Evolutionary conservation across 2,797 vertebrate species (phyloP).

Genomic region (Protonibea diacanthus): DNA sequence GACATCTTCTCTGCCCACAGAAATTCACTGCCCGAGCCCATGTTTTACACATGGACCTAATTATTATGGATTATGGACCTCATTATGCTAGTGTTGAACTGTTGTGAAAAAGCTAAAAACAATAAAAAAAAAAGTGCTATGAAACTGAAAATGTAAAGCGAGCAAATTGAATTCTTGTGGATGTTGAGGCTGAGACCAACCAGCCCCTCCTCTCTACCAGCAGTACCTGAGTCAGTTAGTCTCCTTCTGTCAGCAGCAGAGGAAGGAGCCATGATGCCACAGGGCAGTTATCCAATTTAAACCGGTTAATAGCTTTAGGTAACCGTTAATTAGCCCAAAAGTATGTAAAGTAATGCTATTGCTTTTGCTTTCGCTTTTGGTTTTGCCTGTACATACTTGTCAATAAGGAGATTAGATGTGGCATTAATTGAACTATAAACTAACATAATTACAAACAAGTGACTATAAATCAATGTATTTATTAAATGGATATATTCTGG

Average conservation of each 20-base stretch:
- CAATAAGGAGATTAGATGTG: background rate
- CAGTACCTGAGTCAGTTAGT: background rate
- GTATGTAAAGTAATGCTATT: background rate
- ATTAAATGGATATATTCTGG: background rate
- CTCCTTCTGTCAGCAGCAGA: background rate
- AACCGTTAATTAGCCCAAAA: background rate
- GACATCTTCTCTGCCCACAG: background rate
- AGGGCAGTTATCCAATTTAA: background rate
- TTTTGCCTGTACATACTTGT: background rate
- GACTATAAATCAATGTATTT: background rate
- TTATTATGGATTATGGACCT: background rate
- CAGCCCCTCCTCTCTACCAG: background rate
- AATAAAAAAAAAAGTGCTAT: background rate
- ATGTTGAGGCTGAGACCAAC: background rate
- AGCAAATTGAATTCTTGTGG: background rate
- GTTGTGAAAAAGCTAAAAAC: too few relatives aligned
- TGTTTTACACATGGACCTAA: too few relatives aligned
- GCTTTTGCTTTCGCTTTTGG: too few relatives aligned
- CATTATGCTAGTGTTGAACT: background rate
- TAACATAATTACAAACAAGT: background rate
- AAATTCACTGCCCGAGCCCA: too few relatives aligned
- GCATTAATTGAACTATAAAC: background rate
- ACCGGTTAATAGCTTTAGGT: background rate
- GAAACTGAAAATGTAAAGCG: background rate
- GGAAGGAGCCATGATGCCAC: background rate